Evolutionary conservation across 64 coral and sea anemone genomes (phyloP), one percentile per base, ranked within the genome.

Genomic region (Montipora capricornis): DNA sequence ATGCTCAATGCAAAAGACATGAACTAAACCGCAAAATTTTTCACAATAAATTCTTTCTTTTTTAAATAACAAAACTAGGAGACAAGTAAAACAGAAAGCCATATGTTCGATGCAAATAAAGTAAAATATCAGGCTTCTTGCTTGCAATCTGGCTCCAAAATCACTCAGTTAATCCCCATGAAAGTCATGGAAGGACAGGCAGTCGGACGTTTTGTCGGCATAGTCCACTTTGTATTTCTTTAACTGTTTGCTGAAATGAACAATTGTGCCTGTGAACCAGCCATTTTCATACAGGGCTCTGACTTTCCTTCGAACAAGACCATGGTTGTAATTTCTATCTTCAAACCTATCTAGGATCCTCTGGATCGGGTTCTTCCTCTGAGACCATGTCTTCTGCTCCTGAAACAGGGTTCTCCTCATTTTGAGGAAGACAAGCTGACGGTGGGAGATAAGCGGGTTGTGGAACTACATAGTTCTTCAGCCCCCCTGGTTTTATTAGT

Each of bases 381-480:
- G 44, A 48, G 49, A 37, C 51, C 20, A 53, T 53, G 79, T 62
- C n/a, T 61, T 81, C 79, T 78, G 75, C 75, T 52, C 79, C 79
- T 53, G 49, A 57, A 24, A 79, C 89, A 81, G 78, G 58, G 4
- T 87, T 87, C 66, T 92, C 79, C 48, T 67, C 80, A 64, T 49
- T 44, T 86, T 92, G 90, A 76, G 71, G 70, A 73, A 73, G 73
- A 29, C 73, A 74, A 53, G 81, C 81, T 76, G 91, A 48, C 20
- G 71, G 68, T 77, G 53, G 48, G 69, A 57, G 61, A 73, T 75
- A 26, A 92, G 91, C 70, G 47, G 91, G 82, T 61, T 73, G 80
- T 77, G 91, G 90, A 76, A 87, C 91, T 77, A 75, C 22, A 16
- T 78, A 87, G 73, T 17, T 93, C 80, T 93, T 93, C 69, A 78